These are phyloP conservation scores for Morus bassanus DNA, from an alignment of 2,797 vertebrate species.

Conservation along the genomic window DNA sequence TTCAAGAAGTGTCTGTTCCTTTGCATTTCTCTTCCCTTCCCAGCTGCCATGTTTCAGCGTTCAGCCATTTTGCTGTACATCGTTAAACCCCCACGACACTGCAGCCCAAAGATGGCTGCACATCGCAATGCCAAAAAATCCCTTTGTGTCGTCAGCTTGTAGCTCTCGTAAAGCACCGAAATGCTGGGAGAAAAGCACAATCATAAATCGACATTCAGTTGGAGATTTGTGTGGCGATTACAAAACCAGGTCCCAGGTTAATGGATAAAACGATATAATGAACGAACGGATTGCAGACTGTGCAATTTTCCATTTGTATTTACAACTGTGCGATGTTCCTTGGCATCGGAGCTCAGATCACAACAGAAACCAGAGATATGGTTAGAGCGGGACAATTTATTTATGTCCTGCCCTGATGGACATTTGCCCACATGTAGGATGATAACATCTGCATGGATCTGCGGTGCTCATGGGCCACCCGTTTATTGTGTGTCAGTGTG, in stretches of 20 bases:
- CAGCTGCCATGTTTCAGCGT: background rate
- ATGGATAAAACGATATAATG: background rate
- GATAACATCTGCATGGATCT: background rate
- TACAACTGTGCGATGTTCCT: background rate
- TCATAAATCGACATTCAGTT: background rate
- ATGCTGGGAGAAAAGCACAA: background rate
- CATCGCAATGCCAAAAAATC: background rate
- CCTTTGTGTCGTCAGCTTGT: background rate
- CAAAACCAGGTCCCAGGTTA: background rate
- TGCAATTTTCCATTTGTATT: background rate
- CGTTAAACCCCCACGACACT: background rate
- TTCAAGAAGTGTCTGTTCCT: background rate
- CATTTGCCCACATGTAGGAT: background rate
- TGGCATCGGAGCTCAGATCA: background rate
- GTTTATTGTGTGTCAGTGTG: background rate
- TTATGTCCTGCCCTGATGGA: background rate
- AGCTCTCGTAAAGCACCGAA: background rate
- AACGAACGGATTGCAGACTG: background rate
- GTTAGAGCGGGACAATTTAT: background rate
- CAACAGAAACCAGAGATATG: background rate
- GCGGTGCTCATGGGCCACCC: rapidly evolving
- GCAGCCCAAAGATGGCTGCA: background rate
- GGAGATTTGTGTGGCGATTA: background rate
- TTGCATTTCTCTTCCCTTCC: background rate
- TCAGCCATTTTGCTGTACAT: background rate